Base-by-base conservation (phyloP, 2,113 vertebrate genomes). In the Zosterops pallidus region DNA sequence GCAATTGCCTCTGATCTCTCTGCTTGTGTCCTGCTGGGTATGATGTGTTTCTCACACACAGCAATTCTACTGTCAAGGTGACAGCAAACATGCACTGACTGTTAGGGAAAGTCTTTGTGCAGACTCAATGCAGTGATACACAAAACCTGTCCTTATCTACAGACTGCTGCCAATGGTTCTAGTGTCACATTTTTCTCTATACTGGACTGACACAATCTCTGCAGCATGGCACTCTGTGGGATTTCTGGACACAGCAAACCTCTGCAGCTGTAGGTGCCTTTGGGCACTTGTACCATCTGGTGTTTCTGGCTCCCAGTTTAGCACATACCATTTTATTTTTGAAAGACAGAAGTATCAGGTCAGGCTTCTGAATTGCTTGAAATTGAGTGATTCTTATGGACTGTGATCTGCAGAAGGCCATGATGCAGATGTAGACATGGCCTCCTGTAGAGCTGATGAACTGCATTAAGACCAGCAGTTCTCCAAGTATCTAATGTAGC, bases 171-270 rank as follows among this genome's bases (percentile, higher is more conserved):
- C 4, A 2, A 3, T n/a, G 37, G 17, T 41, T 72, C 22, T 47
- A 20, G 37, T 11, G 41, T 72, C 50, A 31, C 5, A 3, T 37
- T 72, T 88, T 69, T 29, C 44, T 33, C 29, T 15, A 1, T 65
- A 25, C 23, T 37, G 68, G 29, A 70, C 11, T 52, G 62, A 55
- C 42, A 91, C 14, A 47, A 47, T 39, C 29, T 75, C 50, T 83
- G 31, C 47, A 47, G 60, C 19, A 6, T 14, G 52, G 47, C 47
- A 44, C n/a, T 21, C 5, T 81, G 50, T 0, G 0, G 64, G 56
- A 55, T 60, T 7, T 70, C 52, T 81, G 86, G 33, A 37, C 22
- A 23, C 12, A 60, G 25, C 1, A 2, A 69, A 26, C 1, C 16
- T 29, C 53, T 57, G 31, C 28, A 71, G 4, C 33, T 64, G 69